Base-by-base conservation (phyloP, 1,140 invertebrate species). In the Eulimnadia texana region DNA sequence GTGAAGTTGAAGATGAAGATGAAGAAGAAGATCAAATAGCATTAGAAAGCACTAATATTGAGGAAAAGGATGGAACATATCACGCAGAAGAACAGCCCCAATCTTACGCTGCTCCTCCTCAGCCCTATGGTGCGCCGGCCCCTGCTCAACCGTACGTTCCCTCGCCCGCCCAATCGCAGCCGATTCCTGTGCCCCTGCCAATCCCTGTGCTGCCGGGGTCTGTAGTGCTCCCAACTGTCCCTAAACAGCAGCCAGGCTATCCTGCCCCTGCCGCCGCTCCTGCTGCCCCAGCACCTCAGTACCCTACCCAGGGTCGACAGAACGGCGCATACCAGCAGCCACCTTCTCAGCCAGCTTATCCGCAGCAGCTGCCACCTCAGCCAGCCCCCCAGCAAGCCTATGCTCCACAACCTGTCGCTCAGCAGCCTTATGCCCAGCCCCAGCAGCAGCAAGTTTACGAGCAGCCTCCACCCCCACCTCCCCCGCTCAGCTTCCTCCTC, bases 121-220 rank as follows among this genome's bases (percentile, higher is more conserved):
- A 28, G 47, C 22, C 42, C 6, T 56, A 64, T 22, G 54, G 59
- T 10, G 64, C 64, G n/a, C n/a, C n/a, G 56, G 61, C 58, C 3
- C 64, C 54, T 58, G 61, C 65, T 25, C 58, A 63, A 25, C 65
- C 64, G 20, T 62, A 65, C n/a, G 54, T 42, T 52, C 53, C 62
- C 47, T 42, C 53, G 50, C 65, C 62, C 50, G 47, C 47, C 19
- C 50, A 19, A 50, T 47, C 51, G 25, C 16, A 24, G 24, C 68
- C 66, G n/a, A 64, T 70, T 28, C 69, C 68, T 23, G 64, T 69
- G 1, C 69, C 69, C 1, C 51, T 69, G 3, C 59, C 68, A n/a
- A 63, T 70, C 23, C 63, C 64, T 61, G 63, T 65, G 16, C 60
- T 52, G 29, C 64, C 67, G 2, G 65, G 64, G 11, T 60, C 61